phyloP scores from a whole-genome alignment of 2,113 vertebrate species.

The Sylvicapra grimmia region DNA sequence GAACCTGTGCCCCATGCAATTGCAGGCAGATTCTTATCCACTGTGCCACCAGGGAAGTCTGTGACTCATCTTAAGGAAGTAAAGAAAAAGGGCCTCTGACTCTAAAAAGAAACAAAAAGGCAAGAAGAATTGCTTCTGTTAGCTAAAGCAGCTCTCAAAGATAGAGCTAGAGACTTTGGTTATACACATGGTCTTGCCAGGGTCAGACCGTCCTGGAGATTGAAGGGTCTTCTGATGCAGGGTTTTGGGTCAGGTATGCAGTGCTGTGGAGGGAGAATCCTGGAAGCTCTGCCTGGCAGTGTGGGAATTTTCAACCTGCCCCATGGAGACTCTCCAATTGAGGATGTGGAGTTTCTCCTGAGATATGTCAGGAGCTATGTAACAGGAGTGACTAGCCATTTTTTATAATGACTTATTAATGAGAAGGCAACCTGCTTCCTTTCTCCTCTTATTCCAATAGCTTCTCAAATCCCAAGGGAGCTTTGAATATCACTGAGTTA shows the following conservation, averaged over 20 bases:
- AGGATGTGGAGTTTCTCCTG: neutral
- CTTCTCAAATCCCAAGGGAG: conserved; percentile 8
- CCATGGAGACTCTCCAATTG: neutral
- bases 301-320: neutral
- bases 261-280: neutral
- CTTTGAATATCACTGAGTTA: neutral
- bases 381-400: neutral
- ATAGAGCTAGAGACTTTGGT: neutral
- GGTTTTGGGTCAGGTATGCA: neutral
- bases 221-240: neutral
- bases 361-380: neutral
- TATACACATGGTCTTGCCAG: neutral
- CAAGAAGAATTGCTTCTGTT: neutral
- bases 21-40: neutral
- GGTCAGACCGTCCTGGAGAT: neutral
- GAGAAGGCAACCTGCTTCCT: neutral
- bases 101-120: neutral
- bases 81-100: neutral
- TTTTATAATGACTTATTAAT: conserved; percentile 17
- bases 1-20: neutral
- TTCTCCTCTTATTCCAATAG: neutral
- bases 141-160: neutral
- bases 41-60: neutral
- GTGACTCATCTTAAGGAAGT: neutral
- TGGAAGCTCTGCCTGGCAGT: neutral